These are phyloP conservation scores for Drosophila histrio DNA, from an alignment of 2,888 invertebrate genomes.

Conservation along the genomic window DNA sequence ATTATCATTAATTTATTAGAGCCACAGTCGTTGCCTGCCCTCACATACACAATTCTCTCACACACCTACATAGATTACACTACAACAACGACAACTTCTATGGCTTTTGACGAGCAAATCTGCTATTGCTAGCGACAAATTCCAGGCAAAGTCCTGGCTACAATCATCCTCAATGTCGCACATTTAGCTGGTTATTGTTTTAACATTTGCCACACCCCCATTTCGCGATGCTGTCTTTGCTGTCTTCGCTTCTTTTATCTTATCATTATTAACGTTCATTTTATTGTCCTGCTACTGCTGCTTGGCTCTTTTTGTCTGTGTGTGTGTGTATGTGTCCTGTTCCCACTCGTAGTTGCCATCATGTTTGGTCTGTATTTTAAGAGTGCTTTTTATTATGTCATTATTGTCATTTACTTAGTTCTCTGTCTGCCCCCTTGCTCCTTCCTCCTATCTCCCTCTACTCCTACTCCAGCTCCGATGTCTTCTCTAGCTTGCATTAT, in stretches of 20 bases:
- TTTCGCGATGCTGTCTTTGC: constrained; percentile 45
- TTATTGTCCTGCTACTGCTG: constrained; percentile 67
- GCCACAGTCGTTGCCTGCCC: constrained; percentile 45
- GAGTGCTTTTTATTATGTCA: constrained; percentile 77
- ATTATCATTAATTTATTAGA: constrained; percentile 76
- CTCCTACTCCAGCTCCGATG: constrained; percentile 19
- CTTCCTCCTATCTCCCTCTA: background rate
- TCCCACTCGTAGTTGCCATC: constrained; percentile 61
- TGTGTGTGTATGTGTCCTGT: constrained; percentile 18
- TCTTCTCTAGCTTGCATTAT: constrained; percentile 64
- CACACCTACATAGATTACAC: constrained; percentile 28
- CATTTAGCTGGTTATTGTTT: constrained; percentile 79
- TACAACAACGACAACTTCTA: constrained; percentile 35
- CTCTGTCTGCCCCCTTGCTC: constrained; percentile 12
- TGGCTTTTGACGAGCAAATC: constrained; percentile 42
- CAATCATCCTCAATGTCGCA: constrained; percentile 55
- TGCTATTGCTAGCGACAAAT: constrained; percentile 46
- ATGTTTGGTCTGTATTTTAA: constrained; percentile 70
- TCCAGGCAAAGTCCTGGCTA: constrained; percentile 38
- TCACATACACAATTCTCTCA: constrained; percentile 44
- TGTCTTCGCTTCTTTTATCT: constrained; percentile 64
- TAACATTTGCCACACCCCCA: constrained; percentile 64
- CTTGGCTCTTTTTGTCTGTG: constrained; percentile 2
- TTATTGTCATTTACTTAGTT: constrained; percentile 75
- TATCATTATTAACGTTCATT: constrained; percentile 79